Evolutionary conservation across 2,888 invertebrate genomes (phyloP), one percentile per base, ranked within the genome.

Genomic region (Catocala nupta): DNA sequence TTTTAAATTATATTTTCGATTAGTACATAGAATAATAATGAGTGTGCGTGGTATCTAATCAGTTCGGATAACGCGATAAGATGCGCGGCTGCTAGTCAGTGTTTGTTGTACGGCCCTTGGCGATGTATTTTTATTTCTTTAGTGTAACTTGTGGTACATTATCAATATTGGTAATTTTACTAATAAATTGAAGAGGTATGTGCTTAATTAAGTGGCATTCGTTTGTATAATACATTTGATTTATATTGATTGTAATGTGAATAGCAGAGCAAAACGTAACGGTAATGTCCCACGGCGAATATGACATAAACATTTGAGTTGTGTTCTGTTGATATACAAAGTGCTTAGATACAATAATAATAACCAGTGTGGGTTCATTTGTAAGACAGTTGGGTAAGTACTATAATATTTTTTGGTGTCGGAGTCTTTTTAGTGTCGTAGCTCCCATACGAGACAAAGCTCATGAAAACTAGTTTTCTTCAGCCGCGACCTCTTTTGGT

Each of bases 11-110:
- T 82, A 78, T 81, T 82, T 85, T 79, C 83, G 89, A 92, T 92
- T 91, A 91, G 86, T 47, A 47, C 9, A 39, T 83, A 79, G 81
- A 83, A 81, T 86, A 85, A 87, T 90, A 89, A 90, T 90, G 89
- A 92, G 86, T 88, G 83, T 84, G 73, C 82, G 66, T 73, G 70
- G 73, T 90, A 92, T 92, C 92, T 92, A 85, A 92, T 92, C 92
- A 82, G 78, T 70, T 64, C 68, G 75, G 90, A 90, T 91, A 90
- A 84, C 73, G 77, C 73, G 90, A 91, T 91, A 91, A 86, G 84
- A 80, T 72, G 73, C 60, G 73, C 72, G 72, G 81, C 73, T 79
- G 80, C 80, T 73, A 85, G 84, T 87, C 85, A 79, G 83, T 84
- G 85, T 87, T 87, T 82, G 80, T 83, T 81, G 78, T 84, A 80